Evolutionary conservation across 2,888 invertebrate species (phyloP), one percentile per base, ranked within the genome.

Genomic region (Mythimna vitellina): DNA sequence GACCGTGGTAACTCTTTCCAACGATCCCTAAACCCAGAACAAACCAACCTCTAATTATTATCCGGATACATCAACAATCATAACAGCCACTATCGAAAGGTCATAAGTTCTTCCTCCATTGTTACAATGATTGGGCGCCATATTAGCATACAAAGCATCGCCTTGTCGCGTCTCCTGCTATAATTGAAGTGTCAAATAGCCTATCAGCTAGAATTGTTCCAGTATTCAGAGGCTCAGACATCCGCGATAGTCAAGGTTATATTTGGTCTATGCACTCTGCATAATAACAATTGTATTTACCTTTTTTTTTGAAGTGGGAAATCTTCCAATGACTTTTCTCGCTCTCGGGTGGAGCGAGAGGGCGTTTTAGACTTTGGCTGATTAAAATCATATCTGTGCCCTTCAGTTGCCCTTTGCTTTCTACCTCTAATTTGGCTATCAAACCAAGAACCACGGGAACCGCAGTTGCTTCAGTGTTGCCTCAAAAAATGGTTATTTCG

Each of bases 121-220:
- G 78, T 85, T 81, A 87, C 85, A 83, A 79, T 76, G 76, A 86
- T 84, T 80, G 83, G 69, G 71, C 46, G 62, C 38, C 22, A 65
- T 29, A 92, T 92, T 92, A 86, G 79, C 92, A 92, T 91, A 92
- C 92, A 91, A 92, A 90, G 88, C 78, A 61, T 83, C 80, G 73
- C 82, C 83, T 86, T 83, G 86, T 81, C 73, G 70, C 80, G 83
- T 85, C 77, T 78, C 78, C 86, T 86, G 86, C 86, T 89, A 78
- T 83, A 83, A 89, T 91, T 89, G 88, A 90, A 87, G 87, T 91
- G 92, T 91, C 91, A 92, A 90, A 86, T 76, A 80, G 82, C 74
- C 82, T 82, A 83, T 80, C 86, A 87, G 83, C 80, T 69, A 22
- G 76, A 83, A 80, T 81, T 83, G 73, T 77, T 69, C 57, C 54